Conservation (phyloP, 2,888 invertebrate species). For the Congeria kusceri region DNA sequence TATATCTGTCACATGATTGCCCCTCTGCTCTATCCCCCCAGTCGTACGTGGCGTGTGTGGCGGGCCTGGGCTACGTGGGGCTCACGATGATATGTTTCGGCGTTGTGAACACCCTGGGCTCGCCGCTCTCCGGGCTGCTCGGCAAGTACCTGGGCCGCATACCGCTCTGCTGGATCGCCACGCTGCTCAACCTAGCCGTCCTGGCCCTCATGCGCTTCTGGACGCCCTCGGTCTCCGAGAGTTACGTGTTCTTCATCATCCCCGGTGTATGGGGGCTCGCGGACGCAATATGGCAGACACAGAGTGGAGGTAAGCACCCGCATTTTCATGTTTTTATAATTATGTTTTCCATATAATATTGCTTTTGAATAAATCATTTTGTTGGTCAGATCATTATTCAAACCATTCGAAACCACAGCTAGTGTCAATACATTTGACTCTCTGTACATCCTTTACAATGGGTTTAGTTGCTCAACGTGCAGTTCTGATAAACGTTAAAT, state of each 20-base stretch:
- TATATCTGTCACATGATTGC: conserved; percentile 30
- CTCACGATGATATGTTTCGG: conserved; percentile 80
- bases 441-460: no score
- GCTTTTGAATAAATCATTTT: no score
- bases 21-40: conserved; percentile 52
- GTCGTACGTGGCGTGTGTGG: conserved; percentile 80
- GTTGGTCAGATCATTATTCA: no score
- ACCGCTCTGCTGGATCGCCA: conserved; percentile 63
- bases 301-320: conserved; percentile 65
- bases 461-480: no score
- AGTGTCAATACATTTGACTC: no score
- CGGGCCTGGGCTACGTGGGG: conserved; percentile 79
- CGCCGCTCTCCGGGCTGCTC: conserved; percentile 71
- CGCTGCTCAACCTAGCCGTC: conserved; percentile 60
- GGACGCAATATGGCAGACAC: conserved; percentile 73
- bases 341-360: no score
- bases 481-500: no score
- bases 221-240: conserved; percentile 52
- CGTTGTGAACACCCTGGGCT: conserved; percentile 72
- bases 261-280: conserved; percentile 72
- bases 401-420: no score
- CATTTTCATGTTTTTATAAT: no score
- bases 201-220: conserved; percentile 65
- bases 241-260: conserved; percentile 68
- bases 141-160: conserved; percentile 67